A percentile compares a stretch with the other conserved stretches of the same genome.
phyloP scores from a whole-genome alignment of 2,113 vertebrate species.

The Limnothrissa miodon region DNA sequence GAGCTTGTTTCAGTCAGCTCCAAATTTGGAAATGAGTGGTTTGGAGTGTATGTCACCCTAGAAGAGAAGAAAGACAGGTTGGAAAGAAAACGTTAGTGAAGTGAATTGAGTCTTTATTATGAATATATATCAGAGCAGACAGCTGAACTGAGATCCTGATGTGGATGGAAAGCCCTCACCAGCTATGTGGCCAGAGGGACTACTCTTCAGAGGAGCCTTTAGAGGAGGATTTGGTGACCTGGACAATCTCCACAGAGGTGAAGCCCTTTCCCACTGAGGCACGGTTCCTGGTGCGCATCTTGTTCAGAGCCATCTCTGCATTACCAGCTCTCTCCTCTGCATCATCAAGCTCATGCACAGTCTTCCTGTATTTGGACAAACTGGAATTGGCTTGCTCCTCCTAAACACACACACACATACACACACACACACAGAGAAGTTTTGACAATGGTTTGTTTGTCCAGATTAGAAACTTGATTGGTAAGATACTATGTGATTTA shows the following conservation, averaged over 20 bases:
- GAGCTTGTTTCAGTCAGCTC: conserved; percentile 12
- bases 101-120: background rate
- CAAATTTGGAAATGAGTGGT: conserved; percentile 21
- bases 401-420: conserved; percentile 39
- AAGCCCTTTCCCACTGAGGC: conserved; percentile 61
- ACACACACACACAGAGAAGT: background rate
- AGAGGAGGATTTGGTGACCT: conserved; percentile 59
- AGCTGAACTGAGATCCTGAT: background rate
- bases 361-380: conserved; percentile 66
- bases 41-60: conserved; percentile 33
- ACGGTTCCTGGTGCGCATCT: conserved; percentile 59
- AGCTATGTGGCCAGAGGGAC: conserved; percentile 22
- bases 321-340: conserved; percentile 61
- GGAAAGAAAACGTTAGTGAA: background rate
- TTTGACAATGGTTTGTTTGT: background rate
- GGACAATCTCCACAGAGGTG: conserved; percentile 66
- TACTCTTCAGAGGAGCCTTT: conserved; percentile 55
- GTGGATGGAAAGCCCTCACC: background rate
- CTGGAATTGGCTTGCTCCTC: conserved; percentile 71
- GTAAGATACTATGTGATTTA: background rate
- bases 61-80: conserved; percentile 7
- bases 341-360: conserved; percentile 52
- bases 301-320: conserved; percentile 65
- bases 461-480: background rate
- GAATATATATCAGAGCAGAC: background rate